Base-by-base conservation (phyloP, 1,140 invertebrate genomes). In the Drosophila watanabei region DNA sequence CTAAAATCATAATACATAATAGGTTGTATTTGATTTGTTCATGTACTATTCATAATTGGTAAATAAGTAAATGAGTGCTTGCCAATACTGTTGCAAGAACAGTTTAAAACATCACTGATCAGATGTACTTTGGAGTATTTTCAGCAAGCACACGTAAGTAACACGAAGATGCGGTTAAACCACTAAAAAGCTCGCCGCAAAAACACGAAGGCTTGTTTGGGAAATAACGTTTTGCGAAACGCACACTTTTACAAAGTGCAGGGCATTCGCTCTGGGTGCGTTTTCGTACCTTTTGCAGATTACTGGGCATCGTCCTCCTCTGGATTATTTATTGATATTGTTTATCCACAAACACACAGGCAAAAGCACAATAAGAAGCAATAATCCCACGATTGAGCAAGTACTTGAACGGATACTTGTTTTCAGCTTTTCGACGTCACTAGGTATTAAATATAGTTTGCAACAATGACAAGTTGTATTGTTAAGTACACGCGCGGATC, bases 261-360 rank as follows among this genome's bases (percentile, higher is more conserved):
- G 33, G 30, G 41, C 41, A 43, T 32, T 35, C 8, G 8, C 33
- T 28, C 20, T 28, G 52, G 7, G 8, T 37, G 6, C 10, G 6
- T 13, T n/a, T 39, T 62, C 62, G 61, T 89, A 89, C 86, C 86
- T 65, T 80, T 86, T 89, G 86, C 68, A 89, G 75, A 65, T 73
- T 80, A 51, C 30, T 79, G 37, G 82, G 73, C 86, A 89, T 89
- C 59, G 56, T 63, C 41, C 49, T 69, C 58, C 56, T 5, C 28
- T 68, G 10, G 28, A 28, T 28, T 11, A 30, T 8, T 37, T 35
- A 43, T 45, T 57, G 24, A 33, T 72, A 8, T 51, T 68, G 2
- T 5, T 69, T 69, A 41, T 24, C 45, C 13, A 76, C 41, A 33
- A 39, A 54, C 35, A 78, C 37, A 39, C 63, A 41, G 20, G 24